Evolutionary conservation across 2,888 invertebrate genomes (phyloP).

Genomic region (Onchidella celtica): DNA sequence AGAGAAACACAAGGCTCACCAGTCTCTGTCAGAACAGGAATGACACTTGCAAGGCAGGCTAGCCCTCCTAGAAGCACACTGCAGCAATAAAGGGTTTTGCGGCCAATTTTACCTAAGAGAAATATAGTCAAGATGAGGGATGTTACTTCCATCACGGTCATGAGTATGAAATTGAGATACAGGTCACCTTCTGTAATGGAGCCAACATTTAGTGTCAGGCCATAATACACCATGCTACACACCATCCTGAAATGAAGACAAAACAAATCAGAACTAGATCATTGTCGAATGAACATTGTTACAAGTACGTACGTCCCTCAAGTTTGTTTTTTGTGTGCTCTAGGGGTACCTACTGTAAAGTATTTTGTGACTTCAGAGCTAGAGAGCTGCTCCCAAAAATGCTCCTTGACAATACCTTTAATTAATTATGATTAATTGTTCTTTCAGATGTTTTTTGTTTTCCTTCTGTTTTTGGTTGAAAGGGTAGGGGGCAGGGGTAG

Average conservation of each 20-base stretch:
- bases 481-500: too few relatives aligned
- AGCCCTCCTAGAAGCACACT: neutral
- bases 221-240: conserved; percentile 19
- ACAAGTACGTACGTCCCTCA: too few relatives aligned
- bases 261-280: neutral
- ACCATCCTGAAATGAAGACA: neutral
- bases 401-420: too few relatives aligned
- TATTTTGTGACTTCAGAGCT: too few relatives aligned
- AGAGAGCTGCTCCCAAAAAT: too few relatives aligned
- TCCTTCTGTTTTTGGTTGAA: too few relatives aligned
- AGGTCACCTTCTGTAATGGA: conserved; percentile 14
- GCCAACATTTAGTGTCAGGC: conserved; percentile 5
- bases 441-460: too few relatives aligned
- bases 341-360: too few relatives aligned
- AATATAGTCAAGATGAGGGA: neutral
- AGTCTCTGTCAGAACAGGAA: neutral
- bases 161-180: conserved; percentile 13
- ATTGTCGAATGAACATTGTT: too few relatives aligned
- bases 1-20: too few relatives aligned
- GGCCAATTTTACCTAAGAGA: neutral
- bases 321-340: too few relatives aligned
- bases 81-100: neutral
- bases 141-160: conserved; percentile 1
- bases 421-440: too few relatives aligned
- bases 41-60: neutral